Base-by-base conservation (phyloP, 2,797 vertebrate genomes). In the Scomberomorus guttatus region DNA sequence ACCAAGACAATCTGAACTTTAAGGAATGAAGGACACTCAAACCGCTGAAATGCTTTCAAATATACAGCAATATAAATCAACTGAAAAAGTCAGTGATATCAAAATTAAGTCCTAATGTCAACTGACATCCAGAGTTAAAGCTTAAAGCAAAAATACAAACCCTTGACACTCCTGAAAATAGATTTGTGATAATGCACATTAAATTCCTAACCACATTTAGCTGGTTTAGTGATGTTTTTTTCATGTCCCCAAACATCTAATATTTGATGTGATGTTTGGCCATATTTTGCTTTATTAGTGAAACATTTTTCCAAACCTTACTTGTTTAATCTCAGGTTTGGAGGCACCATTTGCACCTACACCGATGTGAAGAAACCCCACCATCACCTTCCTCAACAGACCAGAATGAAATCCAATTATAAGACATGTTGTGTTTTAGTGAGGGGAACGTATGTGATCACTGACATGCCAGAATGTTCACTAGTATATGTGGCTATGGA, bases 301-400 rank as follows among this genome's bases (percentile, higher is more conserved):
- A 20, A 68, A 63, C 27, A 25, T 9, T 66, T 63, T 75, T 62
- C 15, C 46, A 55, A 55, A 46, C n/a, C 20, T 62, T 14, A 32
- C 57, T 6, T 32, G 60, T 37, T 56, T 24, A 58, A 46, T 61
- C 7, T 50, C 0, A 42, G 25, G 1, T 63, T 74, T 37, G 11
- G 22, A 0, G 8, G 5, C n/a, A 69, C n/a, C n/a, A 63, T 73
- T 74, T 77, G n/a, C 29, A 75, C 55, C 32, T 70, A 1, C 22
- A 25, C 12, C 18, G 27, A 61, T 68, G 44, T 48, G n/a, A 50
- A 48, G 17, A 63, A 77, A 77, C 34, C 20, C 50, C 24, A 46
- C 50, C 44, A 63, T 55, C 44, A 12, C 55, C 29, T 58, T 8
- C 48, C 42, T 60, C 57, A 39, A 24, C 22, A 58, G 27, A 57